Base-by-base conservation (phyloP, 2,888 invertebrate species). In the Mesorhabditis sp. region DNA sequence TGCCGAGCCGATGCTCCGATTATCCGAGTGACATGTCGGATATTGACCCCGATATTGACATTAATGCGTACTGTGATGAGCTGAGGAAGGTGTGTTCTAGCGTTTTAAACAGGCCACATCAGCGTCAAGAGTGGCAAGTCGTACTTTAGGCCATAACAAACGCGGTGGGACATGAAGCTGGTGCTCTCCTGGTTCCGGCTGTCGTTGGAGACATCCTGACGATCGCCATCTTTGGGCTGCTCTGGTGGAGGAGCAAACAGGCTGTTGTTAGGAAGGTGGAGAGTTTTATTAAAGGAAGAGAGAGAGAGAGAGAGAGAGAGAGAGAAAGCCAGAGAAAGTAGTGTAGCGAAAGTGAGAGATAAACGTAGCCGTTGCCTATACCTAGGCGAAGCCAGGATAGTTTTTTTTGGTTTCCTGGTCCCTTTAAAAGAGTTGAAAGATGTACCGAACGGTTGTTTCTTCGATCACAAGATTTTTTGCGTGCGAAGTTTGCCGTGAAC, bases 1-100 rank as follows among this genome's bases (percentile, higher is more conserved):
- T 50, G 58, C 58, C 58, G 58, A 50, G 58, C n/a, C 58, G 58
- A 50, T 50, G 58, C n/a, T 50, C 58, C 10, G 58, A 50, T 50
- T 13, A 13, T 10, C 58, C 58, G 10, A n/a, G n/a, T 13, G 58
- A 50, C n/a, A 50, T 50, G 58, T 10, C 58, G 10, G 58, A 50
- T 2, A 13, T 50, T 50, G 58, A 50, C n/a, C 58, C 58, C 7
- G n/a, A 50, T 50, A 13, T 50, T n/a, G 58, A 50, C n/a, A 50
- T 50, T n/a, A 50, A 50, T 50, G n/a, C 7, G n/a, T 50, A 50
- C 58, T 50, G 58, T 50, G 58, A 50, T 50, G 10, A 50, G 58
- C n/a, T 50, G 58, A 50, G 58, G n/a, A 50, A 50, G 58, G 58
- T 50, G n/a, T 28, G 28, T 28, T 28, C 2, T 28, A 28, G 28